Evolutionary conservation across 2,888 invertebrate genomes (phyloP), one percentile per base, ranked within the genome.

Genomic region (Leucophenga maculata): DNA sequence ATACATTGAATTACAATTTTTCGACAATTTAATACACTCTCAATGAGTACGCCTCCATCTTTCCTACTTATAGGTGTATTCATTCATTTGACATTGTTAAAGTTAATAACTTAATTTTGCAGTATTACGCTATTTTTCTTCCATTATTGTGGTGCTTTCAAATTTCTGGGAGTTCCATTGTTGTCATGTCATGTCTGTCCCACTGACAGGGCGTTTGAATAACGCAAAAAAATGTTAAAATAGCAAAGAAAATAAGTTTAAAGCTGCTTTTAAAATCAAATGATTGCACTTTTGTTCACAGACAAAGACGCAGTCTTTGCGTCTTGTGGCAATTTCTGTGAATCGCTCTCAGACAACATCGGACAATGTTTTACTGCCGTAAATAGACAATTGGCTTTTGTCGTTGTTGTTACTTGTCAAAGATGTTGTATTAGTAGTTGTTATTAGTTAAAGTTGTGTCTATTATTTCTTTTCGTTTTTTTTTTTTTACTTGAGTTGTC

Each of bases 61-160:
- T 39, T 39, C 39, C 1, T 39, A 26, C 26, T n/a, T n/a, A n/a
- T n/a, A n/a, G n/a, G n/a, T n/a, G n/a, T n/a, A 11, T 39, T 39
- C 39, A 39, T 60, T 39, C 60, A 39, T 60, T 60, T 39, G 60
- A 32, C 60, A 18, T 60, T 60, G 11, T 60, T 60, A 60, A 31
- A 32, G 8, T 48, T 64, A 64, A 64, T 64, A 64, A 64, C 46
- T 22, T 48, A 20, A 64, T 64, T 64, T 46, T 64, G 18, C 39
- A 60, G 9, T 46, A 59, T 20, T 50, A 11, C n/a, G 16, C 18
- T 50, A 3, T 50, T 50, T 48, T 64, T 48, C 22, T 48, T 64
- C 1, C 62, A n/a, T 46, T 48, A 20, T 26, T 57, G 18, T 13
- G 4, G 26, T 57, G 50, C 18, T 50, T 50, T 50, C 50, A 26